phyloP scores from a whole-genome alignment of 2,888 invertebrate genomes.

The Actias luna region DNA sequence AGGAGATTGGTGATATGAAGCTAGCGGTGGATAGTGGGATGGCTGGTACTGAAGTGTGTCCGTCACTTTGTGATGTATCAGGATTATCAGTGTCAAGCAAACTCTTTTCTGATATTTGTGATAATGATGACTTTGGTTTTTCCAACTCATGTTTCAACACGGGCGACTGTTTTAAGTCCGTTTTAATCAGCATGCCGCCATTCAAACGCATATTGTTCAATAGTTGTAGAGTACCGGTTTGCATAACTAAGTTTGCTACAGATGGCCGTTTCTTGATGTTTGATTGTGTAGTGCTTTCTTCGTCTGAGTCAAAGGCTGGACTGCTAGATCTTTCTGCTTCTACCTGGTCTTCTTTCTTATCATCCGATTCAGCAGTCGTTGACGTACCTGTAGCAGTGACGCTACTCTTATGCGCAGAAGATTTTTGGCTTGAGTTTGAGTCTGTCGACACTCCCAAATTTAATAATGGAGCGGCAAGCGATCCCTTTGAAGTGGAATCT shows the following conservation, averaged over 20 bases:
- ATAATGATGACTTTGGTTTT: slow-evolving; percentile 73
- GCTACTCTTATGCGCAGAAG: slow-evolving; percentile 81
- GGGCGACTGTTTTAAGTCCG: slow-evolving; percentile 62
- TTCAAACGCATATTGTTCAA: slow-evolving; percentile 81
- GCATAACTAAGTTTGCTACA: slow-evolving; percentile 86
- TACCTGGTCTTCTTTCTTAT: slow-evolving; percentile 74
- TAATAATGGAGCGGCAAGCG: slow-evolving; percentile 65
- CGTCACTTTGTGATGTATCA: slow-evolving; percentile 55
- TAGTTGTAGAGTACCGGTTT: slow-evolving; percentile 81
- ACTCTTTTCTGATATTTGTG: slow-evolving; percentile 85
- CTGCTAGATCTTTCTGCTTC: slow-evolving; percentile 93
- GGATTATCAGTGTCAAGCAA: slow-evolving; percentile 83
- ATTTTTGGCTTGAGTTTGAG: slow-evolving; percentile 83
- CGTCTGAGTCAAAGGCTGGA: slow-evolving; percentile 96
- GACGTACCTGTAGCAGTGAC: slow-evolving; percentile 81
- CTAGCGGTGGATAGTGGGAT: slow-evolving; percentile 58
- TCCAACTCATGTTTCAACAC: slow-evolving; percentile 61
- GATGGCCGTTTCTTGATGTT: slow-evolving; percentile 84
- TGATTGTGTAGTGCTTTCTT: slow-evolving; percentile 88
- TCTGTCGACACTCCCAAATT: slow-evolving; percentile 77
- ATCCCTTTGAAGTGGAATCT: slow-evolving; percentile 64
- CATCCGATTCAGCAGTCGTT: slow-evolving; percentile 76
- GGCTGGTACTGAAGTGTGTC: slow-evolving; percentile 53
- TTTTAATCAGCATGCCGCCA: slow-evolving; percentile 75
- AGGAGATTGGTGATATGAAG: slow-evolving; percentile 65